A percentile compares a stretch with the other conserved stretches of the same genome.
phyloP scores from a whole-genome alignment of 2,888 invertebrate species.

The Bibio marci region DNA sequence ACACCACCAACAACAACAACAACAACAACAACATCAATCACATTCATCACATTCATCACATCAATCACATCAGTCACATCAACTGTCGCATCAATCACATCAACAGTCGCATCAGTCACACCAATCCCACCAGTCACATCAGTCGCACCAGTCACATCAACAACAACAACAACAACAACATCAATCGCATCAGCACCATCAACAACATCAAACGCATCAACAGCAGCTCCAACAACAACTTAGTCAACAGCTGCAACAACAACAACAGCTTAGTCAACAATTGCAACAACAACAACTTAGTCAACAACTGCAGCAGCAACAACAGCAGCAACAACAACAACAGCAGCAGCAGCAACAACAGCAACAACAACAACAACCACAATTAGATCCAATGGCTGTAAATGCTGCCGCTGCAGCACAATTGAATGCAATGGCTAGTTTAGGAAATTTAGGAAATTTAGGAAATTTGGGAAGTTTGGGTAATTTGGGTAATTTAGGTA shows the following conservation, averaged over 20 bases:
- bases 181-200: constrained; percentile 14
- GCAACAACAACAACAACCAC: constrained; percentile 2
- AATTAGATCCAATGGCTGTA: constrained; percentile 15
- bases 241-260: constrained; percentile 6
- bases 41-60: constrained; percentile 17
- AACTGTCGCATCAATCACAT: not conserved
- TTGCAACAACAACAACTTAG: constrained; percentile 4
- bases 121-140: constrained; percentile 31
- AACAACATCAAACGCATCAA: constrained; percentile 7
- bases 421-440: constrained; percentile 22
- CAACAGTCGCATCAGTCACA: constrained; percentile 14
- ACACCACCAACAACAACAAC: constrained; percentile 16
- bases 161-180: constrained; percentile 16
- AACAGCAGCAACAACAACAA: constrained; percentile 16
- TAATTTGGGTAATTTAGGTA: constrained; percentile 21
- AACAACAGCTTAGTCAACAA: not conserved
- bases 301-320: constrained; percentile 6
- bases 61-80: constrained; percentile 9
- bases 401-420: constrained; percentile 32
- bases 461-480: constrained; percentile 18
- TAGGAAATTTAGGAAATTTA: constrained; percentile 14
- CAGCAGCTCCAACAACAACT: constrained; percentile 2
- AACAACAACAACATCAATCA: constrained; percentile 16
- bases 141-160: constrained; percentile 24
- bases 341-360: constrained; percentile 27